Evolutionary conservation across 2,888 invertebrate species (phyloP).

Genomic region (Patella ulyssiponensis): DNA sequence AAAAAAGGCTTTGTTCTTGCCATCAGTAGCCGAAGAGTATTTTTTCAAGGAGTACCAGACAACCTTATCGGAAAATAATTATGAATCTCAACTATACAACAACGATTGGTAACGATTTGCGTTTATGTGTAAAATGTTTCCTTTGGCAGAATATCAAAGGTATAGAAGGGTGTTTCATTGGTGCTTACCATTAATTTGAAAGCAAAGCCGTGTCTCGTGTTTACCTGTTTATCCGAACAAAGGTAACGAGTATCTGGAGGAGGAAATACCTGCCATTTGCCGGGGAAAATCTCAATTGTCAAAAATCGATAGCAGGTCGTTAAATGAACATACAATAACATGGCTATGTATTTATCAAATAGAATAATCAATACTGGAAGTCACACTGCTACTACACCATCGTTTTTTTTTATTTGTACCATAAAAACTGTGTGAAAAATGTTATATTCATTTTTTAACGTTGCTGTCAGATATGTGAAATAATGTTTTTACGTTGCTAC

Average conservation of each 20-base stretch:
- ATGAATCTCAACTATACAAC: background rate
- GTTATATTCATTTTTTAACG: too few species aligned
- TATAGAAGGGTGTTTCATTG: background rate
- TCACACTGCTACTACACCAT: too few species aligned
- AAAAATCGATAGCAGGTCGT: background rate
- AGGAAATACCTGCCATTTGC: conserved; percentile 5
- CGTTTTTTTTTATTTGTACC: too few species aligned
- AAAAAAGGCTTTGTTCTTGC: too few species aligned
- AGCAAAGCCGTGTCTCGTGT: conserved; percentile 9
- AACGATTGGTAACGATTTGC: conserved; percentile 3
- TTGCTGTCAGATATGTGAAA: too few species aligned
- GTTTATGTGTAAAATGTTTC: conserved; percentile 12
- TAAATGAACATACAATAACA: conserved; percentile 3
- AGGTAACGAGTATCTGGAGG: background rate
- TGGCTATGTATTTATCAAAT: conserved; percentile 2
- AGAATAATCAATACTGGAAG: background rate
- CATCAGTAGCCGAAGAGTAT: too few species aligned
- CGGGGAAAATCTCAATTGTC: conserved; percentile 4
- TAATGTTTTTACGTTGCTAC: too few species aligned
- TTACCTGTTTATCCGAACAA: background rate
- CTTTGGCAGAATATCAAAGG: conserved; percentile 5
- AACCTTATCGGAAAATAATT: background rate
- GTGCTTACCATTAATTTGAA: conserved; percentile 10
- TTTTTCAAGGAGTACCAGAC: background rate
- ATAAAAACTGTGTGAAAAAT: too few species aligned